phyloP scores from a whole-genome alignment of 2,113 vertebrate genomes.

The Todiramphus chloris region DNA sequence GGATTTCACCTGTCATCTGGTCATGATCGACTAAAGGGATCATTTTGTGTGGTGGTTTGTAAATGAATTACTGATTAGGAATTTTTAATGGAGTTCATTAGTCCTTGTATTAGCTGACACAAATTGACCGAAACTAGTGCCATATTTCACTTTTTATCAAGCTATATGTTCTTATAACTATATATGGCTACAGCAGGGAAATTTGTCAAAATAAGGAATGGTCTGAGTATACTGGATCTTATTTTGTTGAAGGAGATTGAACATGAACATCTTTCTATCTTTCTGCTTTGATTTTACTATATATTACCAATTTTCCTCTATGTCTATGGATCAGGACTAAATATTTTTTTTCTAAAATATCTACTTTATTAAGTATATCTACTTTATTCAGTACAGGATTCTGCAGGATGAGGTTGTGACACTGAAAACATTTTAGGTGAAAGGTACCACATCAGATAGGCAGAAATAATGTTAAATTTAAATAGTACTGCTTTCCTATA shows the following conservation, averaged over 20 bases:
- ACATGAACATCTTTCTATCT: background rate
- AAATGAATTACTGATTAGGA: background rate
- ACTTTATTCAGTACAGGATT: background rate
- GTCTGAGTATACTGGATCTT: too few species aligned
- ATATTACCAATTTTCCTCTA: background rate
- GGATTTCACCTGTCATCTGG: background rate
- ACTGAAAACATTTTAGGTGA: background rate
- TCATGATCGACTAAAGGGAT: background rate
- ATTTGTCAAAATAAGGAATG: background rate
- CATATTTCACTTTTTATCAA: background rate
- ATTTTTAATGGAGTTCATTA: background rate
- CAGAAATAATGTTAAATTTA: background rate
- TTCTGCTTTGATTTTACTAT: background rate
- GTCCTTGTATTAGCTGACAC: background rate
- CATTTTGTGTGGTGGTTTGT: background rate
- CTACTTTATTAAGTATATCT: background rate
- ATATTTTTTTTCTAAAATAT: background rate
- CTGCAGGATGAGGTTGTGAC: background rate
- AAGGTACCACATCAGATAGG: background rate
- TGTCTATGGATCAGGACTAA: rapidly evolving
- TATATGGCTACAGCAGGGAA: background rate
- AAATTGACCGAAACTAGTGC: background rate
- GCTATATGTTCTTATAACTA: background rate
- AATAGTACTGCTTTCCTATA: background rate
- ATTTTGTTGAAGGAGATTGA: background rate